Percentiles rank a stretch among this genome's conserved stretches.
These are phyloP conservation scores for Gracilinanus agilis DNA, from an alignment of 2,113 vertebrate genomes.

Conservation along the genomic window DNA sequence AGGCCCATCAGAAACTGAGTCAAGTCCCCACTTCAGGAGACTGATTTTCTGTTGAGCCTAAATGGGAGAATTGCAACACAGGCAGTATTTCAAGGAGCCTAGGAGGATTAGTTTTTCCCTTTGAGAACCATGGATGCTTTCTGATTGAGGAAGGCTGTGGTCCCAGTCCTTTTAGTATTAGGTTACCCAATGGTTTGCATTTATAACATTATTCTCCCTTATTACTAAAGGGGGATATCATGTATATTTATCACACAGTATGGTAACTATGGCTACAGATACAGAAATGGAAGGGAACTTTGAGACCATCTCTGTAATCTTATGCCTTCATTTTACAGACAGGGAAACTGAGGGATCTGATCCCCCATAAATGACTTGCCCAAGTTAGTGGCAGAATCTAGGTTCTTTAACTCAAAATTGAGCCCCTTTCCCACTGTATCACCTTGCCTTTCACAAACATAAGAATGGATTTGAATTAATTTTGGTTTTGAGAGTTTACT, in stretches of 20 bases:
- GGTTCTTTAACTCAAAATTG: too few species aligned
- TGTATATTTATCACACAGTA: background rate
- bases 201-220: background rate
- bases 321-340: background rate
- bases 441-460: background rate
- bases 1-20: conserved; percentile 32
- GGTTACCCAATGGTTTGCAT: background rate
- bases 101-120: conserved; percentile 2
- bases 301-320: background rate
- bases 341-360: background rate
- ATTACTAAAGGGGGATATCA: background rate
- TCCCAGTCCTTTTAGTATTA: background rate
- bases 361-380: background rate
- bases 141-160: background rate
- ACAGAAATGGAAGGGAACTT: background rate
- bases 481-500: conserved; percentile 28
- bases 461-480: background rate
- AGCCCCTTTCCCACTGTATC: background rate
- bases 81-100: conserved; percentile 23
- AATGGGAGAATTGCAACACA: conserved; percentile 8
- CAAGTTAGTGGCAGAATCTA: background rate
- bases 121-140: conserved; percentile 4
- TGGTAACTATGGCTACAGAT: background rate
- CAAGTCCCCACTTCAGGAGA: conserved; percentile 30
- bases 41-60: conserved; percentile 47